These are phyloP conservation scores for Pseudochirops cupreus DNA, from an alignment of 2,797 vertebrate genomes.

Conservation along the genomic window DNA sequence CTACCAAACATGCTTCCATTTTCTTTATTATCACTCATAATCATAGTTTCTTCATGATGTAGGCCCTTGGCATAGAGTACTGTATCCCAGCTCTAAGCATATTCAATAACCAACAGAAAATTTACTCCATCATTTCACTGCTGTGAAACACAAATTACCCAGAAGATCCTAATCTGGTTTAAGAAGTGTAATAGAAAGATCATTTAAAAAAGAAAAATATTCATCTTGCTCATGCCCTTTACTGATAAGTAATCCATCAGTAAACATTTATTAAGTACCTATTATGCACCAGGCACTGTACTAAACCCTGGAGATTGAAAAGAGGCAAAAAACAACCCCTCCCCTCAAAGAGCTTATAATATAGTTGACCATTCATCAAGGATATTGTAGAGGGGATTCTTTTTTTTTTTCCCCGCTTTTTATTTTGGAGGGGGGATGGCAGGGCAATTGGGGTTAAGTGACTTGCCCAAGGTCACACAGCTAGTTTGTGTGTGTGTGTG, in stretches of 20 bases:
- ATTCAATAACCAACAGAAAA: neutral
- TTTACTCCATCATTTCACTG: neutral
- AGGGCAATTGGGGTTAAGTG: too few species aligned
- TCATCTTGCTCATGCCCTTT: neutral
- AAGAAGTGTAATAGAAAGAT: constrained; percentile 26
- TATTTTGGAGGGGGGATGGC: too few species aligned
- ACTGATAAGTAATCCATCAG: neutral
- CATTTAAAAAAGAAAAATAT: neutral
- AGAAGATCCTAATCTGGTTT: neutral
- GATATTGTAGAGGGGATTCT: neutral
- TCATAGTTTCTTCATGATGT: neutral
- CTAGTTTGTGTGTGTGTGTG: too few species aligned
- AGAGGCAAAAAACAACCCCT: neutral
- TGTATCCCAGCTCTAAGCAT: neutral
- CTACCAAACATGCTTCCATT: neutral
- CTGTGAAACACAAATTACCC: constrained; percentile 21
- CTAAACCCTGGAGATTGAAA: neutral
- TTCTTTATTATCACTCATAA: neutral
- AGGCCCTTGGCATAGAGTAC: neutral
- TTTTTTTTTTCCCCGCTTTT: too few species aligned
- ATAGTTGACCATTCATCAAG: neutral
- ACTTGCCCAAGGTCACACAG: too few species aligned
- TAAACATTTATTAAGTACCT: neutral
- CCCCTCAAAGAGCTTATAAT: neutral
- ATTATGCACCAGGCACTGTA: neutral